phyloP scores from a whole-genome alignment of 2,113 vertebrate species.

The Dermatemys mawii region DNA sequence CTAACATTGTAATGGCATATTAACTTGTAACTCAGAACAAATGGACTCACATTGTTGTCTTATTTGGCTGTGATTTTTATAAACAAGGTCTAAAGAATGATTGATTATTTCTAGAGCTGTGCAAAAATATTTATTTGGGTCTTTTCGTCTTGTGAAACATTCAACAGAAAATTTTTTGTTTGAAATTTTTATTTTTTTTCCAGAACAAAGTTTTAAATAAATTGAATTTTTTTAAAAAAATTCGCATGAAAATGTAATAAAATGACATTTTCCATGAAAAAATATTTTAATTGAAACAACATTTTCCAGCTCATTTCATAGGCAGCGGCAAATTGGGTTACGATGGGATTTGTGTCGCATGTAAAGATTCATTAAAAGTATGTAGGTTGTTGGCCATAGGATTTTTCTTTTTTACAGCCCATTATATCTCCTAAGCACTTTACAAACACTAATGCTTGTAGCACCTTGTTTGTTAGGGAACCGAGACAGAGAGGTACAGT shows the following conservation, averaged over 20 bases:
- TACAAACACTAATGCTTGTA: background rate
- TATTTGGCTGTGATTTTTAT: slow-evolving; percentile 50
- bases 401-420: background rate
- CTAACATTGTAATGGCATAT: slow-evolving; percentile 58
- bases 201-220: background rate
- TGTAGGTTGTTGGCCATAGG: background rate
- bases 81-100: background rate
- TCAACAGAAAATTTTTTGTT: rapidly evolving
- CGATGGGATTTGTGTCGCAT: background rate
- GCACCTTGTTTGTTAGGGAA: background rate
- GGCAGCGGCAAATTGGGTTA: background rate
- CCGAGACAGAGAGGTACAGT: background rate
- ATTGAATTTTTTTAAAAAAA: background rate
- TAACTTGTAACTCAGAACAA: slow-evolving; percentile 56
- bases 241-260: background rate
- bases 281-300: background rate
- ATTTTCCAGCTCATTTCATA: background rate
- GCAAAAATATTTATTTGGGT: background rate
- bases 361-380: background rate
- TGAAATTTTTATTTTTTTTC: background rate
- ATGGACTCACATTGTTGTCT: slow-evolving; percentile 45
- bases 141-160: background rate
- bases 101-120: background rate
- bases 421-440: background rate
- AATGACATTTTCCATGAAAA: background rate